Percentiles rank a stretch among this genome's conserved stretches.
phyloP scores from a whole-genome alignment of 2,797 vertebrate genomes.

The Acrossocheilus wenchowensis region DNA sequence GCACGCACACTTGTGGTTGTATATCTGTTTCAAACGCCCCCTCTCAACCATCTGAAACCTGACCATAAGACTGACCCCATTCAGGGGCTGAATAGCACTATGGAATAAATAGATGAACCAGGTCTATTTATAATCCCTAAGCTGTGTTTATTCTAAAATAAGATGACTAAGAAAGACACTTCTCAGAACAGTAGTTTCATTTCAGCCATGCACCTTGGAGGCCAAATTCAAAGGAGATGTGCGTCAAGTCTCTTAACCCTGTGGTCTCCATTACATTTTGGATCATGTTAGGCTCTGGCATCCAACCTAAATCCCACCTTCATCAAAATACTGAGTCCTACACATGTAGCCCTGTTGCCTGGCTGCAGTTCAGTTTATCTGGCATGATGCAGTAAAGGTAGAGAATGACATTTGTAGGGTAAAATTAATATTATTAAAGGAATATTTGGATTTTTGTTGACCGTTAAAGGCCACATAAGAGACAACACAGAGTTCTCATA shows the following conservation, averaged over 20 bases:
- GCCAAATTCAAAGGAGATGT: slow-evolving; percentile 44
- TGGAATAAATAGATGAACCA: slow-evolving; percentile 35
- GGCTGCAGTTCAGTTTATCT: neutral
- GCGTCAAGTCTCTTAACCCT: slow-evolving; percentile 42
- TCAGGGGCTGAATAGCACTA: slow-evolving; percentile 20
- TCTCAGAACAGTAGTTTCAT: slow-evolving; percentile 64
- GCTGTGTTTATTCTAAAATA: slow-evolving; percentile 34
- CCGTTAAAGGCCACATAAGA: neutral
- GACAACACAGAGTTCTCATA: neutral
- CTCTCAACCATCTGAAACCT: slow-evolving; percentile 40
- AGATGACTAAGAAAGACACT: slow-evolving; percentile 57
- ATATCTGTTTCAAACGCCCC: slow-evolving; percentile 26
- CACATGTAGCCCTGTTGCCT: slow-evolving; percentile 19
- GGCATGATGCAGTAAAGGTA: neutral
- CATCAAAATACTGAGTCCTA: slow-evolving; percentile 38
- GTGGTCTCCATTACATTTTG: slow-evolving; percentile 58
- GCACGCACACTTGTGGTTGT: neutral
- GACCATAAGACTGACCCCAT: slow-evolving; percentile 31
- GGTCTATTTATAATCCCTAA: slow-evolving; percentile 48
- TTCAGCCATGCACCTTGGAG: slow-evolving; percentile 51
- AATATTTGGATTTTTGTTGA: neutral
- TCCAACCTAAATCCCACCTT: slow-evolving; percentile 30
- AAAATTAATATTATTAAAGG: neutral
- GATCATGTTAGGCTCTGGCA: slow-evolving; percentile 11
- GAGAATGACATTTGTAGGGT: neutral